Percentiles rank a stretch among this genome's conserved stretches.
These are phyloP conservation scores for Microplitis manilae DNA, from an alignment of 2,888 invertebrate genomes.

Conservation along the genomic window DNA sequence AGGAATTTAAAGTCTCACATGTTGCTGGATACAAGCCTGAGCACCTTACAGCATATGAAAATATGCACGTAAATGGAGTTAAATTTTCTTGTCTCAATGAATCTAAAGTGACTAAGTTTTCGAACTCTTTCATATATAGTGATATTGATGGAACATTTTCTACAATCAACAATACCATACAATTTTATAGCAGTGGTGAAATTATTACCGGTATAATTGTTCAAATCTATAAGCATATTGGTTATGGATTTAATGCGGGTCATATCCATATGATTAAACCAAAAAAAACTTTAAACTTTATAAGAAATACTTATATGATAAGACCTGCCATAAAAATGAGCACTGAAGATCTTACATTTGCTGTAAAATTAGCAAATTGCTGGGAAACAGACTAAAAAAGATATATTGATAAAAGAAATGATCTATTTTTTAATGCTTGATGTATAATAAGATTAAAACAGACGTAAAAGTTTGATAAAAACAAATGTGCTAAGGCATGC, in stretches of 20 bases:
- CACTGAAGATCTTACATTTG: background rate
- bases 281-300: conserved; percentile 1
- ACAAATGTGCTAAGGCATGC: too few species aligned
- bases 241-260: background rate
- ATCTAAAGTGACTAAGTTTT: background rate
- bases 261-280: background rate
- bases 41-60: background rate
- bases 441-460: too few species aligned
- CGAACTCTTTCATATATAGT: background rate
- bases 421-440: too few species aligned
- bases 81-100: conserved; percentile 4
- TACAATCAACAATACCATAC: conserved; percentile 6
- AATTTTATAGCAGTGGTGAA: background rate
- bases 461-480: too few species aligned
- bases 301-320: conserved; percentile 5
- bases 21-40: background rate
- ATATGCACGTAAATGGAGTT: background rate
- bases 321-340: conserved; percentile 17
- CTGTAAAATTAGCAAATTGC: background rate
- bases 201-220: conserved; percentile 5
- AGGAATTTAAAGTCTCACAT: background rate
- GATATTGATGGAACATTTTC: background rate
- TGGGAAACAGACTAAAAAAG: too few species aligned
- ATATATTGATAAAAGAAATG: too few species aligned
- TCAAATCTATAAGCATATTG: background rate